A percentile compares a stretch with the other conserved stretches of the same genome.
Conservation (phyloP, 2,797 vertebrate genomes). For the Molossus molossus region DNA sequence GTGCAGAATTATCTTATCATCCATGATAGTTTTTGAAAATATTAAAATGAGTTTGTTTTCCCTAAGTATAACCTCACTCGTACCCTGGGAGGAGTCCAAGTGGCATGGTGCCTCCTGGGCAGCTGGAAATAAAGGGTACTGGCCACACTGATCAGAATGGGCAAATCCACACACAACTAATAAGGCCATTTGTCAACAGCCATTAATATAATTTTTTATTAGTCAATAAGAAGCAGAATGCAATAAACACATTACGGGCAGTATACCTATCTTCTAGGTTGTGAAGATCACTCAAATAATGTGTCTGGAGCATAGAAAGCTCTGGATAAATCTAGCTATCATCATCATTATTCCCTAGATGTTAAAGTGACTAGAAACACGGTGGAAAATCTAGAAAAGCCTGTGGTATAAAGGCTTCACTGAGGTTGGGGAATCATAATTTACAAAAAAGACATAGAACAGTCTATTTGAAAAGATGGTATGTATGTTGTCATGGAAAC, state of each 20-base stretch:
- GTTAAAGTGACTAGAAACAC: neutral
- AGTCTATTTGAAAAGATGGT: constrained; percentile 23
- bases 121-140: neutral
- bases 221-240: neutral
- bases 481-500: constrained; percentile 74
- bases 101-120: neutral
- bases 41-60: neutral
- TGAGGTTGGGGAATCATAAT: neutral
- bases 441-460: constrained; percentile 63
- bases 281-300: neutral
- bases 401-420: neutral
- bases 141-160: neutral
- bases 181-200: neutral
- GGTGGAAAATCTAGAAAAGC: neutral
- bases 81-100: neutral
- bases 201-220: neutral
- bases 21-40: neutral
- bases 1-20: neutral
- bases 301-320: neutral
- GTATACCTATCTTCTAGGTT: neutral
- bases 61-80: neutral
- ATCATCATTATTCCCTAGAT: neutral
- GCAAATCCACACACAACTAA: neutral
- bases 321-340: neutral
- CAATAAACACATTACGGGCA: neutral